Evolutionary conservation across 2,113 vertebrate genomes (phyloP), one percentile per base, ranked within the genome.

Genomic region (Nesogale talazaci): DNA sequence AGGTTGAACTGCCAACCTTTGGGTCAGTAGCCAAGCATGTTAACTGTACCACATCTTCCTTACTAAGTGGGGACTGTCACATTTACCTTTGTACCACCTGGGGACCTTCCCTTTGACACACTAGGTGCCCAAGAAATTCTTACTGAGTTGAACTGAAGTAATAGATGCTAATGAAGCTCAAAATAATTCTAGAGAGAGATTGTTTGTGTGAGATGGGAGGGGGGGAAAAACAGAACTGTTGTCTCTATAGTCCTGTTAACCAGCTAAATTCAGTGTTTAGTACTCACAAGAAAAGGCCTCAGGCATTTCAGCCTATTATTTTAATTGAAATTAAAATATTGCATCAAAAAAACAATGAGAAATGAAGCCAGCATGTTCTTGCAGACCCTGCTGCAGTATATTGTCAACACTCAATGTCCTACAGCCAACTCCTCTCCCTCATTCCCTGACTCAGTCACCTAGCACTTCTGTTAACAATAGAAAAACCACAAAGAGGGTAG

Each of bases 251-350:
- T 0, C 27, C 42, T 34, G 65, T 90, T 90, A 88, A 42, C 19
- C 52, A 82, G 11, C 83, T 92, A 79, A 88, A 74, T 78, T 81
- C 34, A 69, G 42, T 20, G 16, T 69, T 78, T 40, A 67, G 34
- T 2, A 29, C 38, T 92, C 70, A 46, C 69, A 57, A n/a, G 76
- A 78, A 59, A 89, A 87, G 83, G 74, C 31, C 56, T 83, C 65
- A 46, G 91, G 74, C 63, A 90, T 74, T 87, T 46, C 1, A 1
- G 69, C 23, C 56, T 57, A 46, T 56, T 93, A 75, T 76, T 94
- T 82, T 87, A 84, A 93, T 69, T 86, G 79, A 94, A 93, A 94
- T 92, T 78, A 88, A 95, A 93, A 89, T 56, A 56, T 52, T 16
- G 59, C 40, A 22, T 85, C 67, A 69, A 92, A 61, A 90, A 90